These are phyloP conservation scores for Drosophila cognata DNA, from an alignment of 2,888 invertebrate genomes.

Conservation along the genomic window DNA sequence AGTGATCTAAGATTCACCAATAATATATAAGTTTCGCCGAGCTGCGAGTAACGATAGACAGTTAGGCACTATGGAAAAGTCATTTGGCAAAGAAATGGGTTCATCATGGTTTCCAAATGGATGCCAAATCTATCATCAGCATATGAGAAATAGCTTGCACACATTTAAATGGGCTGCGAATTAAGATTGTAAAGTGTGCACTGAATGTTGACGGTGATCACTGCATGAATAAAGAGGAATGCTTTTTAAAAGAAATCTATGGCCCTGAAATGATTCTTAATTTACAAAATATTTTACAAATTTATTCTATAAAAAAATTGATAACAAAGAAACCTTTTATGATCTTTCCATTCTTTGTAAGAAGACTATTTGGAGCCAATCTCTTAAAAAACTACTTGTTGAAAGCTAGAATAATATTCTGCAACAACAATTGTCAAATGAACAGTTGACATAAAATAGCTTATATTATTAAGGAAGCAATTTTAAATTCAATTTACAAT, in stretches of 20 bases:
- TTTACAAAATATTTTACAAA: not conserved
- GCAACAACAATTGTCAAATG: not conserved
- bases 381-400: not conserved
- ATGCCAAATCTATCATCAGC: slow-evolving; percentile 26
- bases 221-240: not conserved
- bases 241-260: not conserved
- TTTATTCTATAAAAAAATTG: not conserved
- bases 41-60: slow-evolving; percentile 22
- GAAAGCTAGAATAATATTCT: not conserved
- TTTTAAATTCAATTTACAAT: not conserved
- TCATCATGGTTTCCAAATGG: slow-evolving; percentile 30
- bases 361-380: no score
- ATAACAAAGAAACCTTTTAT: not conserved
- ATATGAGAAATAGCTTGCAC: slow-evolving; percentile 24
- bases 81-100: slow-evolving; percentile 32
- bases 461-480: not conserved
- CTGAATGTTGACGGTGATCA: not conserved
- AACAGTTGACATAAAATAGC: not conserved
- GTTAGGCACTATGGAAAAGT: slow-evolving; percentile 13
- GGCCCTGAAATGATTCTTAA: not conserved
- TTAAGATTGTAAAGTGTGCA: slow-evolving; percentile 32
- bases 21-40: slow-evolving; percentile 45
- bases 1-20: slow-evolving; percentile 40
- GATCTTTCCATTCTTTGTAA: not conserved
- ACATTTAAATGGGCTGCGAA: slow-evolving; percentile 12